A percentile compares a stretch with the other conserved stretches of the same genome.
phyloP scores from a whole-genome alignment of 1,140 invertebrate genomes.

The Heliconius melpomene region DNA sequence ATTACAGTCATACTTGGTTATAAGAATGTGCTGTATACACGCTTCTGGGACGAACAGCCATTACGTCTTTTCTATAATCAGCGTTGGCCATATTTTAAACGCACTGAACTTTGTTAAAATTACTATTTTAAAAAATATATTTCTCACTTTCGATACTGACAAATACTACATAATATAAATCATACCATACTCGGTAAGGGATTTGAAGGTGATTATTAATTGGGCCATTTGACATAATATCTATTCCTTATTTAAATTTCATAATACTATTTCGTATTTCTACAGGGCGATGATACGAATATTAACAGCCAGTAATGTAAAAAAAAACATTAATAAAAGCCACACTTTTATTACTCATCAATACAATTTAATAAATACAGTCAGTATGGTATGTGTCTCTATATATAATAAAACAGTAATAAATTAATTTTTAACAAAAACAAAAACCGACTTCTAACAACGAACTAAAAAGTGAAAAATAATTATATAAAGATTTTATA shows the following conservation, averaged over 20 bases:
- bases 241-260: conserved; percentile 11
- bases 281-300: background rate
- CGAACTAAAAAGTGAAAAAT: too few relatives aligned
- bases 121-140: conserved; percentile 69
- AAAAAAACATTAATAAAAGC: too few relatives aligned
- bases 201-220: conserved; percentile 44
- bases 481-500: too few relatives aligned
- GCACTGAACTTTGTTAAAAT: conserved; percentile 63
- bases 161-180: conserved; percentile 76
- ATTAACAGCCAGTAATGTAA: background rate
- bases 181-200: conserved; percentile 56
- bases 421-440: too few relatives aligned
- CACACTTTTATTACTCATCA: too few relatives aligned
- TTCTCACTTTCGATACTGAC: conserved; percentile 60
- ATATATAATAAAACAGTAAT: too few relatives aligned
- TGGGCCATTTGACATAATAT: conserved; percentile 56
- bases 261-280: background rate
- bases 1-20: conserved; percentile 60
- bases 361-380: too few relatives aligned
- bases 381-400: too few relatives aligned
- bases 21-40: conserved; percentile 78
- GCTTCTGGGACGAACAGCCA: conserved; percentile 75
- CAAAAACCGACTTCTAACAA: too few relatives aligned
- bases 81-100: conserved; percentile 71
- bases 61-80: conserved; percentile 75